Base-by-base conservation (phyloP, 2,888 invertebrate genomes). In the Marronus borbonicus region DNA sequence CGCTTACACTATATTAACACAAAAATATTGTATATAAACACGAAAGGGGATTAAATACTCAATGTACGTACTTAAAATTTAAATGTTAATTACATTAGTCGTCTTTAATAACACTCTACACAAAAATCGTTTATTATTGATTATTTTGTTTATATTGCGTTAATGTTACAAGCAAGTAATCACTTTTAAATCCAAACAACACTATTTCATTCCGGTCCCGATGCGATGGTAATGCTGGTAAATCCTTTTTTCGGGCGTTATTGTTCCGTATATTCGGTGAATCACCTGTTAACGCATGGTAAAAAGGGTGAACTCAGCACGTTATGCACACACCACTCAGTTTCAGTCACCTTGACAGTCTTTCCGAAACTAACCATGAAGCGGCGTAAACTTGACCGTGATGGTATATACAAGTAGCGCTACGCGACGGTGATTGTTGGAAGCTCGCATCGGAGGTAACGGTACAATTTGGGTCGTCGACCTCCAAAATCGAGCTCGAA, bases 311-410 rank as follows among this genome's bases (percentile, higher is more conserved):
- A 77, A 77, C 28, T 55, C 36, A 14, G 69, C 52, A 31, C 70
- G 31, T 70, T 72, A 58, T 39, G 49, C 62, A 50, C 76, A 69
- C 77, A 77, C 77, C 77, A 77, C 77, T 70, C 60, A 60, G 77
- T 77, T 77, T 69, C 70, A 72, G 62, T 64, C 70, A 77, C 77
- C 60, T 69, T 77, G 69, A 81, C 84, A 84, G 86, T 86, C 87
- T 86, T 87, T 85, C 86, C 84, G 85, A 86, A 86, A 88, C 88
- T 87, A 86, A 87, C 85, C 86, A 86, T 84, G 84, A 83, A 84
- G 83, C 83, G 85, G 83, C 84, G 84, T 88, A 88, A 88, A 88
- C 88, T 88, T 88, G 88, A 88, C 88, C 88, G 87, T 88, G 88
- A 86, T 85, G 86, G 85, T 85, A 81, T 82, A 49, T 20, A 20